Conservation (phyloP, 1,140 invertebrate genomes). For the Drosophila lacteicornis region DNA sequence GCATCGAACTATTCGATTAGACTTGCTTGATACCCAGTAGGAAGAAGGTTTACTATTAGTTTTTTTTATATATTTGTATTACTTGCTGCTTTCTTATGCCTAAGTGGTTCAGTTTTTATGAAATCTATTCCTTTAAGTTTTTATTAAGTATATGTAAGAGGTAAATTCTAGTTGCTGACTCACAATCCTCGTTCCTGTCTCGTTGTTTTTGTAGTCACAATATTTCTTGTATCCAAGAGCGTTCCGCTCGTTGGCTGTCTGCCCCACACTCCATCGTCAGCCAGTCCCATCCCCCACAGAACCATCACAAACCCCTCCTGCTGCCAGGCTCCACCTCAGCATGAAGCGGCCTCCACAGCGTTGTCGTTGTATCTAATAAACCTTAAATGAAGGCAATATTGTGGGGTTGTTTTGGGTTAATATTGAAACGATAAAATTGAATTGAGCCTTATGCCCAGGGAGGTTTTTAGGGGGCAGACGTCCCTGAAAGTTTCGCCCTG, state of each 20-base stretch:
- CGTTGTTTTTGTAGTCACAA: slow-evolving; percentile 44
- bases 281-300: slow-evolving; percentile 1
- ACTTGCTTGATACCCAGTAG: neutral
- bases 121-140: neutral
- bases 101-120: too few species aligned
- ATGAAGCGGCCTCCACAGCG: slow-evolving; percentile 22
- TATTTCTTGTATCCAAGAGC: slow-evolving; percentile 78
- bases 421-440: slow-evolving; percentile 84
- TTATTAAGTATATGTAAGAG: neutral
- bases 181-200: neutral
- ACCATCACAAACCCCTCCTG: slow-evolving; percentile 11
- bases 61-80: neutral
- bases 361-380: slow-evolving; percentile 83
- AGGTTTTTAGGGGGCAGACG: slow-evolving; percentile 46
- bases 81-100: too few species aligned
- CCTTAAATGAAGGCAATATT: slow-evolving; percentile 85
- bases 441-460: slow-evolving; percentile 75
- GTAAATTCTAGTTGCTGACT: neutral
- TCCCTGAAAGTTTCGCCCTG: slow-evolving; percentile 70
- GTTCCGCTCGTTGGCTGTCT: slow-evolving; percentile 67
- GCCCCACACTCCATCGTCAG: neutral
- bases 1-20: neutral
- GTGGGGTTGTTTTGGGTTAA: slow-evolving; percentile 84
- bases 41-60: neutral
- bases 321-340: slow-evolving; percentile 13